phyloP scores from a whole-genome alignment of 2,888 invertebrate species.

The Trachelus iudaicus region DNA sequence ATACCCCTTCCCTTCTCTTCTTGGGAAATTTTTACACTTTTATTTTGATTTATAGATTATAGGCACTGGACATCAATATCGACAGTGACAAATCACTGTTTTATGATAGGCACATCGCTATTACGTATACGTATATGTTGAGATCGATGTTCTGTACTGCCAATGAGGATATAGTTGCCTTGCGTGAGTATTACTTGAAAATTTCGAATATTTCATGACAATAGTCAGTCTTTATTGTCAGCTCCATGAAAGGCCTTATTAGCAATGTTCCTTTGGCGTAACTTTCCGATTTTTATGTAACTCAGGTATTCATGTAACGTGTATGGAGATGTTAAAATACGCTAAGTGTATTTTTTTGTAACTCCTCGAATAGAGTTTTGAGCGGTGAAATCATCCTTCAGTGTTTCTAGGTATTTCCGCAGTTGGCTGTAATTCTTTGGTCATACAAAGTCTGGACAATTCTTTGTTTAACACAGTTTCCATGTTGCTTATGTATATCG shows the following conservation, averaged over 20 bases:
- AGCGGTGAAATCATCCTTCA: neutral
- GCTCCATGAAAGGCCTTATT: neutral
- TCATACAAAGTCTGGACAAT: neutral
- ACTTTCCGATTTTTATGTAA: neutral
- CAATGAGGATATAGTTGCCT: neutral
- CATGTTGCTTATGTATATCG: neutral
- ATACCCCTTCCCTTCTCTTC: neutral
- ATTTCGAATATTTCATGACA: neutral
- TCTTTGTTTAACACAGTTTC: neutral
- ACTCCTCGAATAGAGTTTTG: neutral
- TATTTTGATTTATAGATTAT: neutral
- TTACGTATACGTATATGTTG: neutral
- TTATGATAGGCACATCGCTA: neutral
- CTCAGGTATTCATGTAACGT: neutral
- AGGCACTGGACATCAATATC: neutral
- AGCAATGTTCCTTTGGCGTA: neutral
- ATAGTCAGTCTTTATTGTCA: neutral
- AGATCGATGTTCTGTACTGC: neutral
- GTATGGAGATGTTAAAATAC: neutral
- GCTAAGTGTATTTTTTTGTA: neutral
- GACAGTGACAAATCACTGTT: neutral
- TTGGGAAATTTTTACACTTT: neutral
- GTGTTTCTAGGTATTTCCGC: neutral
- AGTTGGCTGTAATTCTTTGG: neutral
- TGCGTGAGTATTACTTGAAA: neutral